Evolutionary conservation across 2,888 invertebrate species (phyloP).

Genomic region (Tolmerus cingulatus): DNA sequence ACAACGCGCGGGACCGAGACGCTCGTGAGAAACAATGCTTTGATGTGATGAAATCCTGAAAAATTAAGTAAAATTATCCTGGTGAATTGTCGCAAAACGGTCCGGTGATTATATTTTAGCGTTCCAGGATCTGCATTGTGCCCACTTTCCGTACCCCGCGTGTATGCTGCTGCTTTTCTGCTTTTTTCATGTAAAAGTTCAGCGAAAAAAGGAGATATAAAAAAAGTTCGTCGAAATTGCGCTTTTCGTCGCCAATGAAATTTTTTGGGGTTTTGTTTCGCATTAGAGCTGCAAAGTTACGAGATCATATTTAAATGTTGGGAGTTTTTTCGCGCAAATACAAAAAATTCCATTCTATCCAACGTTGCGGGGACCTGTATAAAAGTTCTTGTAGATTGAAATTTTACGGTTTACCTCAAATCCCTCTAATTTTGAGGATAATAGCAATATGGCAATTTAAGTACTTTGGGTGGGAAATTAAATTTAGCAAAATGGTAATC

Average conservation of each 20-base stretch:
- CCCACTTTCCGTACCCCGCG: neutral
- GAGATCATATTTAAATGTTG: neutral
- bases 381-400: neutral
- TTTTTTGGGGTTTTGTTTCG: neutral
- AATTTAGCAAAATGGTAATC: neutral
- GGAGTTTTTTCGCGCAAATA: neutral
- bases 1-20: constrained; percentile 63
- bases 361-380: neutral
- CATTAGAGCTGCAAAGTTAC: neutral
- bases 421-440: neutral
- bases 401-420: neutral
- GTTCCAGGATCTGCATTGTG: neutral
- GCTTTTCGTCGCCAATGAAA: neutral
- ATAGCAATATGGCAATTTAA: neutral
- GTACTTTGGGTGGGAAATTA: neutral
- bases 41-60: constrained; percentile 51
- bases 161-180: neutral
- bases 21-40: constrained; percentile 60
- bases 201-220: neutral
- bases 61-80: constrained; percentile 36
- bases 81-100: constrained; percentile 35
- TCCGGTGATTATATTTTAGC: constrained; percentile 37
- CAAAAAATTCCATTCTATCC: neutral
- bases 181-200: neutral
- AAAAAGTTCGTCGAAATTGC: neutral